Percentiles rank a stretch among this genome's conserved stretches.
Evolutionary conservation across 2,797 vertebrate species (phyloP).

Genomic region (Tinamus major): DNA sequence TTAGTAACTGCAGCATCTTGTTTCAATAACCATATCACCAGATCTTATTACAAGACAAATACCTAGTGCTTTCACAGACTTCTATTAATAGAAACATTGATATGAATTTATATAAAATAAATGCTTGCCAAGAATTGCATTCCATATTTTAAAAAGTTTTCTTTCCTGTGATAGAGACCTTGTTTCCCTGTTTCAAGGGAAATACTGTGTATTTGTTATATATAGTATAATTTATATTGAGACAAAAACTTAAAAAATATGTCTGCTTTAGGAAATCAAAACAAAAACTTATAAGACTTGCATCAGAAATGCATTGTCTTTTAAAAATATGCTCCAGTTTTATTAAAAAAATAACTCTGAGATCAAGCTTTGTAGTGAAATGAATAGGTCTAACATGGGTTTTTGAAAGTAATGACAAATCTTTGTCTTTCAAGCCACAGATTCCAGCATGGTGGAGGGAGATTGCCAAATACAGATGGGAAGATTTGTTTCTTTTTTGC

Average conservation of each 20-base stretch:
- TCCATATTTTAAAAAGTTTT: neutral
- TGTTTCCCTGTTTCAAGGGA: neutral
- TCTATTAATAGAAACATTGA: neutral
- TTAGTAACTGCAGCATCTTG: neutral
- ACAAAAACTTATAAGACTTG: neutral
- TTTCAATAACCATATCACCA: neutral
- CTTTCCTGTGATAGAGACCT: neutral
- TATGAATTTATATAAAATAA: neutral
- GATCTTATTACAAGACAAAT: neutral
- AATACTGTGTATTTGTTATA: neutral
- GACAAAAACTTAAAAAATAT: neutral
- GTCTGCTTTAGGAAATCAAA: neutral
- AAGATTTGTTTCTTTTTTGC: conserved; percentile 95
- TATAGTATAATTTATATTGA: neutral
- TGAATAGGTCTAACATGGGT: neutral
- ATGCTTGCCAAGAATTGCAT: neutral
- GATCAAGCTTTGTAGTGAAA: neutral
- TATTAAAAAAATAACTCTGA: neutral
- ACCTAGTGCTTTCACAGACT: neutral
- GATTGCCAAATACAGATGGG: conserved; percentile 98
- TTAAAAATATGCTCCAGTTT: neutral
- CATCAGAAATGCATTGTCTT: neutral
- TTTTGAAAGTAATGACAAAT: conserved; percentile 6
- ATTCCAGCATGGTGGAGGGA: conserved; percentile 92
- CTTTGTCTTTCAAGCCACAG: conserved; percentile 84